phyloP scores from a whole-genome alignment of 1,140 invertebrate species.

The Solenopsis fugax region DNA sequence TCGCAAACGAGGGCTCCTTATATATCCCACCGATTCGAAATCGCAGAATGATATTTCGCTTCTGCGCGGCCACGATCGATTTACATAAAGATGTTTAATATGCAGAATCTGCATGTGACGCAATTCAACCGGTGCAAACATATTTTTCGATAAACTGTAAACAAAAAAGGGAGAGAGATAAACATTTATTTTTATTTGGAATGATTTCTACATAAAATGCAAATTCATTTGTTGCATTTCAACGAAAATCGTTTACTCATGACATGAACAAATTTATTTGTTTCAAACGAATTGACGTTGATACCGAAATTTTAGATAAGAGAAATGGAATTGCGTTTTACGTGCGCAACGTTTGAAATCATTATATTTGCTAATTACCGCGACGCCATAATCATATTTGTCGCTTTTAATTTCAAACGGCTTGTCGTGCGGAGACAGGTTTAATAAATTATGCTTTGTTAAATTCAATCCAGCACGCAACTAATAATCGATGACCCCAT shows the following conservation, averaged over 20 bases:
- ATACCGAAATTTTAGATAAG: neutral
- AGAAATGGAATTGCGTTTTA: conserved; percentile 6
- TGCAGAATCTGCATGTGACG: neutral
- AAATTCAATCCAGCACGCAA: conserved; percentile 10
- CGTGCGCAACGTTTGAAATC: neutral
- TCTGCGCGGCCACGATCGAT: neutral
- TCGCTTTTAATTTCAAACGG: conserved; percentile 21
- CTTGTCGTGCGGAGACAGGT: neutral
- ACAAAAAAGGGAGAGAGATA: neutral
- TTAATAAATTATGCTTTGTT: conserved; percentile 38
- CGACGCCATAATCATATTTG: neutral
- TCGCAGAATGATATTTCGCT: neutral
- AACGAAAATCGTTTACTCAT: neutral
- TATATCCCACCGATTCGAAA: neutral
- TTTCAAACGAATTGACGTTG: neutral
- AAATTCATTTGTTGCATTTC: neutral
- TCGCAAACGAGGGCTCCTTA: neutral
- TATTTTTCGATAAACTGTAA: neutral
- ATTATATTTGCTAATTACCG: conserved; percentile 23
- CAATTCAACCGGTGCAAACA: neutral
- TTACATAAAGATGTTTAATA: conserved; percentile 5
- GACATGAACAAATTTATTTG: neutral
- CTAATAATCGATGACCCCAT: conserved; percentile 27
- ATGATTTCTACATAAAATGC: neutral
- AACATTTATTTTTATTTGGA: neutral